These are phyloP conservation scores for Phyllotreta cruciferae DNA, from an alignment of 2,888 invertebrate genomes.

Conservation along the genomic window DNA sequence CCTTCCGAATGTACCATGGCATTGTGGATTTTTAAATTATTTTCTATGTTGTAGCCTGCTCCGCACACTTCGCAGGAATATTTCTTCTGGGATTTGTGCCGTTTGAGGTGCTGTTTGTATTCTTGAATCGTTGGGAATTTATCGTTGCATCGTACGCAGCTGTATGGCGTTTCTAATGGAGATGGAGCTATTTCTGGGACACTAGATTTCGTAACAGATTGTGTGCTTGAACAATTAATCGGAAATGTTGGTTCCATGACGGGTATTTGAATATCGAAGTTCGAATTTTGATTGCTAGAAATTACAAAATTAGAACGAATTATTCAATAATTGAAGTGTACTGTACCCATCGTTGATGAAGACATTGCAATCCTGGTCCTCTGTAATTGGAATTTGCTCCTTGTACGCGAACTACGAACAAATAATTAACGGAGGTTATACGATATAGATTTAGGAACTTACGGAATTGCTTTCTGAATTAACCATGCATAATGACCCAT, in stretches of 20 bases:
- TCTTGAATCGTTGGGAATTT: constrained; percentile 46
- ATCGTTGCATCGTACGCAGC: constrained; percentile 52
- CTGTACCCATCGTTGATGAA: too few relatives aligned
- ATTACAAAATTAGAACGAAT: too few relatives aligned
- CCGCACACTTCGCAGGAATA: constrained; percentile 55
- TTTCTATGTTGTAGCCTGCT: constrained; percentile 55
- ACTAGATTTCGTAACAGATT: not conserved
- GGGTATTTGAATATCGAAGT: too few relatives aligned
- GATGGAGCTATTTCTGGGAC: not conserved
- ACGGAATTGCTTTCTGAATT: not conserved
- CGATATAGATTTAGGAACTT: not conserved
- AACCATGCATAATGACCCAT: constrained; percentile 27
- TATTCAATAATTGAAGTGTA: too few relatives aligned
- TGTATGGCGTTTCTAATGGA: constrained; percentile 24
- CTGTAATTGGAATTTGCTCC: too few relatives aligned
- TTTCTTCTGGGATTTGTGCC: constrained; percentile 53
- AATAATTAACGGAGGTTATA: not conserved
- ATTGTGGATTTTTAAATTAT: constrained; percentile 57
- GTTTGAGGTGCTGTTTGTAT: constrained; percentile 53
- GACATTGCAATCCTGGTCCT: too few relatives aligned
- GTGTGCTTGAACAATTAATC: not conserved
- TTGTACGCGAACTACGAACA: not conserved
- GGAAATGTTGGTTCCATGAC: not conserved
- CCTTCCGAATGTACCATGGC: constrained; percentile 49
- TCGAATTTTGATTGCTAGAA: too few relatives aligned